Percentiles rank a stretch among this genome's conserved stretches.
phyloP scores from a whole-genome alignment of 2,113 vertebrate species.

The Brienomyrus longianalis region DNA sequence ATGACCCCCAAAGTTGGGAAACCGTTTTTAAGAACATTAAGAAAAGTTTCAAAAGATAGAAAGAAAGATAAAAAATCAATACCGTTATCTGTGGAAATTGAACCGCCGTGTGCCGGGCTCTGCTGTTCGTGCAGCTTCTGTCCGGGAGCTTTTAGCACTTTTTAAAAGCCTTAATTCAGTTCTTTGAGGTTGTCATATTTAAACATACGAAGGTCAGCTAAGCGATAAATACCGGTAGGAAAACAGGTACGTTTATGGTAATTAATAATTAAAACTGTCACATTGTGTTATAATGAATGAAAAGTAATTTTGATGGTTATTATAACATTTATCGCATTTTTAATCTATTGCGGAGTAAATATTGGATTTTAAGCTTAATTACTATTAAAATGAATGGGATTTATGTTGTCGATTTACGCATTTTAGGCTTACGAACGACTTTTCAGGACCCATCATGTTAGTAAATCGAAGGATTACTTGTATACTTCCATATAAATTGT shows the following conservation, averaged over 20 bases:
- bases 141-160: not conserved
- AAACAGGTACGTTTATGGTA: not conserved
- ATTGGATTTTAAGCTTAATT: not conserved
- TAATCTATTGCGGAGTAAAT: not conserved
- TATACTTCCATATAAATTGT: not conserved
- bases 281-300: not conserved
- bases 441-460: not conserved
- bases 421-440: not conserved
- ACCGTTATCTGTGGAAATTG: not conserved
- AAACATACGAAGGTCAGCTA: not conserved
- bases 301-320: not conserved
- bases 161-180: not conserved
- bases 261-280: not conserved
- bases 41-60: not conserved
- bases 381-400: not conserved
- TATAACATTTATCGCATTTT: not conserved
- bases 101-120: not conserved
- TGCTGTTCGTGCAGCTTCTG: not conserved
- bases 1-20: not conserved
- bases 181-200: not conserved
- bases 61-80: not conserved
- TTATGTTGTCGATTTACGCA: not conserved
- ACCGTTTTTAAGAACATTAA: not conserved
- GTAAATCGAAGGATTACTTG: slow-evolving; percentile 2
- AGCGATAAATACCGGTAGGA: not conserved